Evolutionary conservation across 1,140 invertebrate species (phyloP).

Genomic region (Zaprionus ghesquierei): DNA sequence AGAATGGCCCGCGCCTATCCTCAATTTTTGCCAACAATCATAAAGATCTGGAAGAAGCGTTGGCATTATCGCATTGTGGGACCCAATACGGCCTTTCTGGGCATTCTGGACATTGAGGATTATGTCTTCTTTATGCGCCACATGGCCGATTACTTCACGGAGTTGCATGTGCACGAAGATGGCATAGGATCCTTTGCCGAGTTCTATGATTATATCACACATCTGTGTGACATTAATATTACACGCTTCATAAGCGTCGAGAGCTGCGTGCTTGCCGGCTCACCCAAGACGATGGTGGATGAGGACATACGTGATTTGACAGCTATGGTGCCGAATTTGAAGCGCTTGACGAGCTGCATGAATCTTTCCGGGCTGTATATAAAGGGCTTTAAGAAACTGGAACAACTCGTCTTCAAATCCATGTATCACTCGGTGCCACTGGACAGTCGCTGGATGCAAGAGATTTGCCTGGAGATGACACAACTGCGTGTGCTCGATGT

Average conservation of each 20-base stretch:
- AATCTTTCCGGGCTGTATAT: conserved; percentile 57
- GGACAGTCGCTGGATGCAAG: conserved; percentile 58
- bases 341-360: conserved; percentile 61
- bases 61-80: conserved; percentile 47
- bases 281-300: conserved; percentile 52
- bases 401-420: conserved; percentile 63
- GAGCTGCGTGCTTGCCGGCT: conserved; percentile 50
- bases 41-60: conserved; percentile 51
- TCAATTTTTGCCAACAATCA: conserved; percentile 51
- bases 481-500: conserved; percentile 55
- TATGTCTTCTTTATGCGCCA: conserved; percentile 69
- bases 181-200: conserved; percentile 58
- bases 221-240: conserved; percentile 61
- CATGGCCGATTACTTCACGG: conserved; percentile 53
- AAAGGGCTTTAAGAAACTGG: conserved; percentile 50
- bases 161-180: conserved; percentile 64
- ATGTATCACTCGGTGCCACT: conserved; percentile 63
- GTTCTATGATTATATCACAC: conserved; percentile 64
- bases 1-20: conserved; percentile 71
- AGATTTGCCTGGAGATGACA: conserved; percentile 57
- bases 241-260: conserved; percentile 42
- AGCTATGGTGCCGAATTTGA: conserved; percentile 55
- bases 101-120: conserved; percentile 59
- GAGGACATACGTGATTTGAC: conserved; percentile 59
- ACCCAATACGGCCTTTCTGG: conserved; percentile 53